Percentiles rank a stretch among this genome's conserved stretches.
Evolutionary conservation across 2,888 invertebrate species (phyloP).

Genomic region (Busseola fusca): DNA sequence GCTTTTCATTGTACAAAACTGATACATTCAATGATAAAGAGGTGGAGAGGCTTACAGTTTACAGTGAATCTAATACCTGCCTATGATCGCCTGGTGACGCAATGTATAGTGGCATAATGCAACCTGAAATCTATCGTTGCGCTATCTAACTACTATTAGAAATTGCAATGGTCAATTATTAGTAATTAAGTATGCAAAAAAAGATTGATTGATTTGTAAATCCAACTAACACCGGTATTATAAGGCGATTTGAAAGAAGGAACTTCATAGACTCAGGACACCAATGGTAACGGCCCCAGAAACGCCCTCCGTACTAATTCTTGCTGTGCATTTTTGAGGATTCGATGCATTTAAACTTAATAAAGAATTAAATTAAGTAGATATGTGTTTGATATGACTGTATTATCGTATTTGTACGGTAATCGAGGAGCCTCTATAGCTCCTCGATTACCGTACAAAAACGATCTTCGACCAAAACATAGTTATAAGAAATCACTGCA

Average conservation of each 20-base stretch:
- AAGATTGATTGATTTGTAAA: slow-evolving; percentile 12
- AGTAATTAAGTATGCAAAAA: not conserved
- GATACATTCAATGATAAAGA: slow-evolving; percentile 21
- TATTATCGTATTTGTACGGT: too few relatives aligned
- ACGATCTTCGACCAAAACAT: not conserved
- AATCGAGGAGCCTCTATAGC: too few relatives aligned
- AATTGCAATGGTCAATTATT: slow-evolving; percentile 14
- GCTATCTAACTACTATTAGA: slow-evolving; percentile 14
- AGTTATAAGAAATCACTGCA: not conserved
- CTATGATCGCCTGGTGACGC: slow-evolving; percentile 13
- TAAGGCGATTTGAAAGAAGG: not conserved
- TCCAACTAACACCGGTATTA: not conserved
- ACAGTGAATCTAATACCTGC: slow-evolving; percentile 6
- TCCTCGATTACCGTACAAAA: not conserved
- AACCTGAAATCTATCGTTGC: slow-evolving; percentile 21
- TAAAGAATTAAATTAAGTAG: not conserved
- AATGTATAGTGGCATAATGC: slow-evolving; percentile 14
- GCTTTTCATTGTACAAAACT: slow-evolving; percentile 39
- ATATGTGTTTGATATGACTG: not conserved
- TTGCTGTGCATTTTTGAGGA: too few relatives aligned
- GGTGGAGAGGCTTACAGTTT: not conserved
- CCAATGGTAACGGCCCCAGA: not conserved
- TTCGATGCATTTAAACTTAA: too few relatives aligned
- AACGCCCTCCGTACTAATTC: not conserved
- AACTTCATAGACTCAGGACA: not conserved